These are phyloP conservation scores for Podarcis cretensis DNA, from an alignment of 2,113 vertebrate species.

Conservation along the genomic window DNA sequence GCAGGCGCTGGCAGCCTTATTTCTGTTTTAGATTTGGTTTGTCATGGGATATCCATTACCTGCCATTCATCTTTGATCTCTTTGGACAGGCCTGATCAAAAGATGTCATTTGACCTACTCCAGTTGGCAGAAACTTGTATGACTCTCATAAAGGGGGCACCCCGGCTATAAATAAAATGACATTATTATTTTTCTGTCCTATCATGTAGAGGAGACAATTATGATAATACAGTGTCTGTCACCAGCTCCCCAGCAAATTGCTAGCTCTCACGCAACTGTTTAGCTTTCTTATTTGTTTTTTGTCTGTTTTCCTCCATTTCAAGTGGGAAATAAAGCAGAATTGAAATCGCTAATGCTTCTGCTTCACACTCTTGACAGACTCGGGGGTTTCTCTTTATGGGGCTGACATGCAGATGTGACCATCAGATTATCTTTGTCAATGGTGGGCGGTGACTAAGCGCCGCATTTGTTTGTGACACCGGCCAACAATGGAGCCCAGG, in stretches of 20 bases:
- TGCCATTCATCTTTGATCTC: slow-evolving; percentile 99
- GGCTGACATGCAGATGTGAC: slow-evolving; percentile 78
- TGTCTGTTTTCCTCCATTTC: slow-evolving; percentile 86
- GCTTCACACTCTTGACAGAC: slow-evolving; percentile 76
- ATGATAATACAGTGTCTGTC: slow-evolving; percentile 98
- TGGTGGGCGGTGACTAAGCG: slow-evolving; percentile 66
- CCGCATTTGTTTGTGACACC: slow-evolving; percentile 47
- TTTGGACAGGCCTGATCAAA: slow-evolving; percentile 99
- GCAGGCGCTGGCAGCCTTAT: slow-evolving; percentile 97
- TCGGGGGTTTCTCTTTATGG: slow-evolving; percentile 72
- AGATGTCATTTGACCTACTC: slow-evolving; percentile 98
- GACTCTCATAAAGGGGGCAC: slow-evolving; percentile 95
- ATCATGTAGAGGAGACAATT: slow-evolving; percentile 99
- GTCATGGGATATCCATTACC: slow-evolving; percentile 97
- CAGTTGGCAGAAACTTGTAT: slow-evolving; percentile 92
- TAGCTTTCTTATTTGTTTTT: slow-evolving; percentile 89
- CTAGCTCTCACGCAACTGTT: slow-evolving; percentile 89
- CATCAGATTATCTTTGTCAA: slow-evolving; percentile 71
- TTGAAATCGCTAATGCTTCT: slow-evolving; percentile 85
- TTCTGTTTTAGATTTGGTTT: slow-evolving; percentile 96
- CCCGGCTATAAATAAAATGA: slow-evolving; percentile 99
- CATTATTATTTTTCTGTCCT: slow-evolving; percentile 99
- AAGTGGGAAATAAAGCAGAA: slow-evolving; percentile 87
- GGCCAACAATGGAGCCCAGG: slow-evolving; percentile 59
- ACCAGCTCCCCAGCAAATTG: slow-evolving; percentile 90